Base-by-base conservation (phyloP, 2,797 vertebrate genomes). In the Heliangelus exortis region DNA sequence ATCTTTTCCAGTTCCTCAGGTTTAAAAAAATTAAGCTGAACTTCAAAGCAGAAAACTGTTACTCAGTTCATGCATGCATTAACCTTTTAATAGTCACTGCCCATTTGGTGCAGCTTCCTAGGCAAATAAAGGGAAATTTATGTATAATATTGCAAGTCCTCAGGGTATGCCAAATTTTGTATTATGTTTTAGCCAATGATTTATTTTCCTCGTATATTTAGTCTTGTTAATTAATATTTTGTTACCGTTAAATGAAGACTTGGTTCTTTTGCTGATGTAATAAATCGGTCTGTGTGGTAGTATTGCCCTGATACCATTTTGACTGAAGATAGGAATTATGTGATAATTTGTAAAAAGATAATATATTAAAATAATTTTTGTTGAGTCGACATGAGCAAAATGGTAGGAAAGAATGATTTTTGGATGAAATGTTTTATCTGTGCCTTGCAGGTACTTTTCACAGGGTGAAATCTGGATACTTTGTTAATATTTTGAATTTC, bases 1-100 rank as follows among this genome's bases (percentile, higher is more conserved):
- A 5, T 72, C 47, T 57, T 63, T 93, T 84, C 28, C 31, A 68
- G 12, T 65, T 91, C 39, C 61, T 72, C 31, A 67, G 65, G 53
- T 54, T 76, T 41, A 47, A 79, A 85, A 91, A 93, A 91, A 54
- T 74, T 14, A 66, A 59, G 29, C 53, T 73, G 68, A 86, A 53
- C 62, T 84, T n/a, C 4, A 4, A 83, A 58, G 17, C 61, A 83
- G 55, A 18, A 34, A 63, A 26, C 43, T 43, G 11, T 61, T 68
- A 12, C 29, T 90, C 68, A 41, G 48, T 58, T 93, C 36, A 39
- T 53, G 31, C 14, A 5, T 77, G 15, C 28, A 48, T 84, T 89
- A 84, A 81, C 80, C 53, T 81, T 83, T 91, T 90, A 68, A 74
- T 81, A n/a, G 28, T 94, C 25, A 68, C 59, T 92, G 34, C 90